phyloP scores from a whole-genome alignment of 2,797 vertebrate genomes.

The Oreortyx pictus region DNA sequence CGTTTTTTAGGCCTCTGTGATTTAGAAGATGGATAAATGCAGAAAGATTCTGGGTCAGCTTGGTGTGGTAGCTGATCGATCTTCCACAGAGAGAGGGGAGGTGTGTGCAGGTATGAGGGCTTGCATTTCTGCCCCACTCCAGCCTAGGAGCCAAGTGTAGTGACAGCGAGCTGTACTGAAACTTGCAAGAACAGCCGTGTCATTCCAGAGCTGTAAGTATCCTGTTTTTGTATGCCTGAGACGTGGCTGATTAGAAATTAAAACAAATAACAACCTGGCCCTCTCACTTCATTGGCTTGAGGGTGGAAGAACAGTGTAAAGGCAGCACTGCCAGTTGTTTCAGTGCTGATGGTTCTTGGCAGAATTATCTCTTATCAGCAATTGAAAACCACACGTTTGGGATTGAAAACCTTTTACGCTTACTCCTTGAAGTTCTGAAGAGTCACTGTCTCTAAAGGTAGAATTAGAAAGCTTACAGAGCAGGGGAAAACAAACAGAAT shows the following conservation, averaged over 20 bases:
- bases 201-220: constrained; percentile 42
- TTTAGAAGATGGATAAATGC: neutral
- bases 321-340: constrained; percentile 1
- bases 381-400: neutral
- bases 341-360: neutral
- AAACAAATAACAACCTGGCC: neutral
- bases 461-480: constrained; percentile 39
- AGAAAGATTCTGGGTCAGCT: neutral
- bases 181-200: constrained; percentile 15
- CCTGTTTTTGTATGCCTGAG: constrained; percentile 42
- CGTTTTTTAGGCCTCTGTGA: neutral
- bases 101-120: rapidly evolving
- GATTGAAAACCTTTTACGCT: constrained; percentile 35
- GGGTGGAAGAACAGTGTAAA: constrained; percentile 15
- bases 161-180: neutral
- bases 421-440: neutral
- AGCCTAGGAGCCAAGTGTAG: neutral
- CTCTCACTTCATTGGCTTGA: constrained; percentile 2
- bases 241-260: constrained; percentile 15
- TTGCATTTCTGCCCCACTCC: neutral
- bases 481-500: constrained; percentile 37
- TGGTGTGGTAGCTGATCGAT: neutral
- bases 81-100: neutral
- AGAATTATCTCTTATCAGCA: constrained; percentile 35
- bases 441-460: neutral